These are phyloP conservation scores for Suricata suricatta DNA, from an alignment of 2,113 vertebrate genomes.

Conservation along the genomic window DNA sequence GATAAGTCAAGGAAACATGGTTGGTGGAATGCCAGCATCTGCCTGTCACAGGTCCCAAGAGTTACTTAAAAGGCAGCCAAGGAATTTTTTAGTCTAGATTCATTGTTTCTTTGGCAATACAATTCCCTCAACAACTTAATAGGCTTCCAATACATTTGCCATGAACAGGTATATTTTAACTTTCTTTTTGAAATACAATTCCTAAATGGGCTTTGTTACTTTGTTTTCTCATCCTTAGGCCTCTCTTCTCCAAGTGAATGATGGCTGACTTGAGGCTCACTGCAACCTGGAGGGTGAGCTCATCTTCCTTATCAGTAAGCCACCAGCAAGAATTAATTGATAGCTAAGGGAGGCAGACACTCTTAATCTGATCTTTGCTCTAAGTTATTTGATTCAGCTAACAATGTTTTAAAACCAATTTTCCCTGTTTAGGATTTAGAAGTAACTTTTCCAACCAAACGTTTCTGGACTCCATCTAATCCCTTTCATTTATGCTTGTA, in stretches of 20 bases:
- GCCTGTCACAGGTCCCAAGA: background rate
- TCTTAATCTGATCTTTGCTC: constrained; percentile 18
- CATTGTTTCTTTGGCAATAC: background rate
- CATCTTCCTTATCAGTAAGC: constrained; percentile 40
- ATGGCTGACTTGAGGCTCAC: background rate
- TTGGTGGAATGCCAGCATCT: background rate
- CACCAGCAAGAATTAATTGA: constrained; percentile 2
- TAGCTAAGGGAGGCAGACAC: background rate
- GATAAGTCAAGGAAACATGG: background rate
- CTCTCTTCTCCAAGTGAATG: background rate
- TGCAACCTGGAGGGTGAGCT: background rate
- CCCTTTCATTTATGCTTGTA: constrained; percentile 1
- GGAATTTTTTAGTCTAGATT: background rate
- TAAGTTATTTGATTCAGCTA: constrained; percentile 15
- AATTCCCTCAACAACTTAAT: constrained; percentile 6
- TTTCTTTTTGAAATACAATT: background rate
- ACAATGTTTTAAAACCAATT: background rate
- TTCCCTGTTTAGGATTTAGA: constrained; percentile 40
- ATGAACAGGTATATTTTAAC: background rate
- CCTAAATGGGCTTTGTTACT: background rate
- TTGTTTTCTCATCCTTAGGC: background rate
- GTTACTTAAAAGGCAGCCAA: background rate
- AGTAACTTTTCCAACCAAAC: constrained; percentile 30
- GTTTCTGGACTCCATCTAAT: background rate
- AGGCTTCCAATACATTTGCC: constrained; percentile 24